Conservation (phyloP, 1,140 invertebrate genomes). For the Listronotus bonariensis region DNA sequence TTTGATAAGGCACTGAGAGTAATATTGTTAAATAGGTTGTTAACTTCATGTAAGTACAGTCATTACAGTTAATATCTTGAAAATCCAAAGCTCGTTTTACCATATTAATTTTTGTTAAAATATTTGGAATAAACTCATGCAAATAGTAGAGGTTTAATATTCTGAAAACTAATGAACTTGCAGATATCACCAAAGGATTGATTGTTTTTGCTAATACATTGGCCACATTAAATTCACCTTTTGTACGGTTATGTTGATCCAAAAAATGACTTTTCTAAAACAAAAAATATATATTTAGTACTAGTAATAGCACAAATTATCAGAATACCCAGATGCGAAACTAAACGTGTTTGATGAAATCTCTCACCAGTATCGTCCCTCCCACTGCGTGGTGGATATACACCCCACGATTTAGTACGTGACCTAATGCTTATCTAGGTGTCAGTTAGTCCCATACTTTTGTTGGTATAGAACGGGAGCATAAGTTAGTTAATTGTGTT, state of each 20-base stretch:
- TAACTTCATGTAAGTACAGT: constrained; percentile 1
- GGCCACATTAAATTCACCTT: constrained; percentile 1
- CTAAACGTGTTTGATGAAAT: too few relatives aligned
- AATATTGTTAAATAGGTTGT: neutral
- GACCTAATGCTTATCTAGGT: too few relatives aligned
- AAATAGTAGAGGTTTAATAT: neutral
- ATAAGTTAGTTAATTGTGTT: too few relatives aligned
- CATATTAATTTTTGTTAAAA: neutral
- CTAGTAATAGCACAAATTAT: too few relatives aligned
- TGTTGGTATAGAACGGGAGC: too few relatives aligned
- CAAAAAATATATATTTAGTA: too few relatives aligned
- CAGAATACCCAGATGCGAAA: too few relatives aligned
- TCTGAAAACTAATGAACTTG: constrained; percentile 4
- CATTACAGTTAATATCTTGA: constrained; percentile 7
- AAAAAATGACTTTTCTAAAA: too few relatives aligned
- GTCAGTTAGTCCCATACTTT: too few relatives aligned
- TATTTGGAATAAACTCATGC: neutral
- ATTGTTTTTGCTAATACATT: neutral
- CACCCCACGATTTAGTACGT: too few relatives aligned
- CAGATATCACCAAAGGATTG: constrained; percentile 3
- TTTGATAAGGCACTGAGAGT: constrained; percentile 6
- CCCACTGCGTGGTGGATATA: too few relatives aligned
- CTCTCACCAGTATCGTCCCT: too few relatives aligned
- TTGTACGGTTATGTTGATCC: neutral
- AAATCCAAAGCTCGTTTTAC: constrained; percentile 1